These are phyloP conservation scores for Drosophila mauritiana DNA, from an alignment of 1,140 invertebrate genomes.

Conservation along the genomic window DNA sequence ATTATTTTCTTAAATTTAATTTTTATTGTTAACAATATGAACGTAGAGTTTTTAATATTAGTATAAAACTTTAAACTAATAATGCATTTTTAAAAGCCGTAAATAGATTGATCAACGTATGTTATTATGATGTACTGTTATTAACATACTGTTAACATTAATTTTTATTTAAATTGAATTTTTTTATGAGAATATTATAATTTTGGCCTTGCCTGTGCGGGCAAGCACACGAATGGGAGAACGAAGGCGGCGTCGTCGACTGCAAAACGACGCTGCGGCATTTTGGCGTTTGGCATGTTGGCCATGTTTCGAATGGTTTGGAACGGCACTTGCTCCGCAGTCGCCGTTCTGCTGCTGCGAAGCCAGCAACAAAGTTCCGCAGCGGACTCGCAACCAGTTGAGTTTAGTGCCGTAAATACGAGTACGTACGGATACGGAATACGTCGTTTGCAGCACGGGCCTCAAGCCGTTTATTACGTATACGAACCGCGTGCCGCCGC, in stretches of 20 bases:
- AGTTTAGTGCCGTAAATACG: constrained; percentile 31
- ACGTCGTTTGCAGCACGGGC: constrained; percentile 35
- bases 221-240: constrained; percentile 20
- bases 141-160: no score
- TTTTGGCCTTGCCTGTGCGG: constrained; percentile 13
- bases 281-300: constrained; percentile 66
- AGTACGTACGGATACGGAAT: constrained; percentile 49
- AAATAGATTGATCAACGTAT: no score
- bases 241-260: constrained; percentile 24
- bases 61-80: no score
- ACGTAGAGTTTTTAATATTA: no score
- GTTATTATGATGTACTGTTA: no score
- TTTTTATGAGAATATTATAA: neutral
- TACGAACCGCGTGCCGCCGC: constrained; percentile 64
- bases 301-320: constrained; percentile 70
- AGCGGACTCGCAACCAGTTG: constrained; percentile 23
- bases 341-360: constrained; percentile 70
- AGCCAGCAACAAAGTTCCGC: constrained; percentile 51
- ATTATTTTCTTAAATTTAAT: no score
- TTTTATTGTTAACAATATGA: no score
- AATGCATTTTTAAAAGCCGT: no score
- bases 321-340: constrained; percentile 58
- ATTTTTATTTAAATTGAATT: no score
- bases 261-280: constrained; percentile 69
- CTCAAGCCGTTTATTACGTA: constrained; percentile 65